Evolutionary conservation across 1,140 invertebrate species (phyloP).

Genomic region (Melanaphis sacchari): DNA sequence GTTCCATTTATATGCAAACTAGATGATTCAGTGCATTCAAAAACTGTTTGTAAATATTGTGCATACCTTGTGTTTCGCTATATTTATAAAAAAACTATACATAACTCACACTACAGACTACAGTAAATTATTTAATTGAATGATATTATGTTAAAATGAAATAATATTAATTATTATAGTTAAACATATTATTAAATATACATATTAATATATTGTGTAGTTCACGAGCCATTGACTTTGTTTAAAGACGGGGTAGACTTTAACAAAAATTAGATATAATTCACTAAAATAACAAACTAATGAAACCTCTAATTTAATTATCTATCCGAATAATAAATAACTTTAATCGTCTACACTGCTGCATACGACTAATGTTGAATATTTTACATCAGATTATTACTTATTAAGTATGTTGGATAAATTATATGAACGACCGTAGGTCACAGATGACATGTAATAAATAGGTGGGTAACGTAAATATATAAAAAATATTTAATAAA

Average conservation of each 20-base stretch:
- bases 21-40: neutral
- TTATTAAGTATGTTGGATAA: neutral
- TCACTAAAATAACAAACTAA: neutral
- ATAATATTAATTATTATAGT: neutral
- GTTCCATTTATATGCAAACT: neutral
- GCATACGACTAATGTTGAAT: neutral
- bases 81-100: neutral
- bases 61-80: neutral
- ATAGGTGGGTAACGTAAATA: neutral
- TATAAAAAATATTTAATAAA: neutral
- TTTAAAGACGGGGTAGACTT: neutral
- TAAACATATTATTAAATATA: neutral
- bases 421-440: neutral
- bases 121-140: neutral
- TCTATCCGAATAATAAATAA: neutral
- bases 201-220: neutral
- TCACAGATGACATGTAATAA: neutral
- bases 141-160: neutral
- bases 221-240: constrained; percentile 44
- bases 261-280: constrained; percentile 4
- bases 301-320: neutral
- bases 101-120: neutral
- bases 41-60: neutral
- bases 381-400: neutral
- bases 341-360: neutral